A percentile compares a stretch with the other conserved stretches of the same genome.
These are phyloP conservation scores for Plodia interpunctella DNA, from an alignment of 1,140 invertebrate species.

Conservation along the genomic window DNA sequence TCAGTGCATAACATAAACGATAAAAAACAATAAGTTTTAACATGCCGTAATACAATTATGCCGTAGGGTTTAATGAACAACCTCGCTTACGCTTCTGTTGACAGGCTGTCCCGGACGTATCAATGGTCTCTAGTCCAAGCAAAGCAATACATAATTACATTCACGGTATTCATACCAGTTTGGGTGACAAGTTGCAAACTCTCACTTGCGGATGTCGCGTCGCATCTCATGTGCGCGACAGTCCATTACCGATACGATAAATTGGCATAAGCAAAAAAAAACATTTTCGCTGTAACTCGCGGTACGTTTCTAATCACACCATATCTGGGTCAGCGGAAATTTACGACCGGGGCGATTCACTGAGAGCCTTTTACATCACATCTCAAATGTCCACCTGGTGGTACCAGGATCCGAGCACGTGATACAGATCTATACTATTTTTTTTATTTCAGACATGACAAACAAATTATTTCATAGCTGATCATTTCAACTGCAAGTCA, in stretches of 20 bases:
- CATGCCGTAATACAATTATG: slow-evolving; percentile 27
- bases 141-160: slow-evolving; percentile 50
- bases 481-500: slow-evolving; percentile 41
- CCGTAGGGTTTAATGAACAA: slow-evolving; percentile 45
- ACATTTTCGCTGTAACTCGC: slow-evolving; percentile 61
- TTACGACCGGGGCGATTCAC: slow-evolving; percentile 55
- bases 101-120: slow-evolving; percentile 52
- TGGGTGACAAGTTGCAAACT: slow-evolving; percentile 67
- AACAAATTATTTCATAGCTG: slow-evolving; percentile 30
- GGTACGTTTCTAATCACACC: slow-evolving; percentile 68
- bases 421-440: slow-evolving; percentile 39
- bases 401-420: slow-evolving; percentile 65
- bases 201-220: slow-evolving; percentile 70
- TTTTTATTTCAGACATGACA: slow-evolving; percentile 39
- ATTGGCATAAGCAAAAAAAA: slow-evolving; percentile 70
- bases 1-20: background rate
- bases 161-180: slow-evolving; percentile 65
- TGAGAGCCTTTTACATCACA: slow-evolving; percentile 73
- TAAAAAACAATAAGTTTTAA: slow-evolving; percentile 8
- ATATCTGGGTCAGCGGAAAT: slow-evolving; percentile 73
- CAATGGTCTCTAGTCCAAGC: slow-evolving; percentile 42
- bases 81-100: slow-evolving; percentile 57
- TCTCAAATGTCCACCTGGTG: slow-evolving; percentile 42
- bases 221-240: slow-evolving; percentile 56
- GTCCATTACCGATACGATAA: slow-evolving; percentile 53